Conservation (phyloP, 1,140 invertebrate species). For the Brachionus calyciflorus region DNA sequence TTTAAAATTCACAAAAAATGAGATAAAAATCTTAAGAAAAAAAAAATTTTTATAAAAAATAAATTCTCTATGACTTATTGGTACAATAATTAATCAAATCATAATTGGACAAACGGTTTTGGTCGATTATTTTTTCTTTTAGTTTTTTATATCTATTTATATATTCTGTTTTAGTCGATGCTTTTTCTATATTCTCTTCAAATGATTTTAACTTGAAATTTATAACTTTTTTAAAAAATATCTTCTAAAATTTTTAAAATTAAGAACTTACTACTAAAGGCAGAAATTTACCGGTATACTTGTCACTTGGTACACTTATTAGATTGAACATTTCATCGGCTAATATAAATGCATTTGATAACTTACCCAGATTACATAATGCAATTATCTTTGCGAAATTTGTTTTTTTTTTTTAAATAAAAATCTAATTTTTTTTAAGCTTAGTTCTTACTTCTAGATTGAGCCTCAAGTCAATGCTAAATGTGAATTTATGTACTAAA, state of each 20-base stretch:
- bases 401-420: neutral
- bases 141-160: neutral
- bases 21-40: neutral
- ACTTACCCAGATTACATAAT: neutral
- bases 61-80: neutral
- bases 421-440: neutral
- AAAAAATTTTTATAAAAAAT: neutral
- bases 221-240: neutral
- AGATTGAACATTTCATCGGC: slow-evolving; percentile 36
- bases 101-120: slow-evolving; percentile 23
- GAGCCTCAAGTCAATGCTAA: slow-evolving; percentile 10
- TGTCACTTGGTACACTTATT: neutral
- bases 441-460: slow-evolving; percentile 20
- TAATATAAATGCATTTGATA: slow-evolving; percentile 22
- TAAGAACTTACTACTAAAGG: neutral
- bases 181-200: neutral
- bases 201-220: neutral
- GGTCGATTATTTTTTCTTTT: neutral
- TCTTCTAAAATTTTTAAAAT: neutral
- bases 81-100: slow-evolving; percentile 29
- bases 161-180: neutral
- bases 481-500: neutral
- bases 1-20: slow-evolving; percentile 4
- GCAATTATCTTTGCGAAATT: slow-evolving; percentile 45
- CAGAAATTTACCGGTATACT: slow-evolving; percentile 40